A percentile compares a stretch with the other conserved stretches of the same genome.
Conservation (phyloP, 37 sponge, comb jelly and placozoan genomes). For the Petrosia ficiformis region DNA sequence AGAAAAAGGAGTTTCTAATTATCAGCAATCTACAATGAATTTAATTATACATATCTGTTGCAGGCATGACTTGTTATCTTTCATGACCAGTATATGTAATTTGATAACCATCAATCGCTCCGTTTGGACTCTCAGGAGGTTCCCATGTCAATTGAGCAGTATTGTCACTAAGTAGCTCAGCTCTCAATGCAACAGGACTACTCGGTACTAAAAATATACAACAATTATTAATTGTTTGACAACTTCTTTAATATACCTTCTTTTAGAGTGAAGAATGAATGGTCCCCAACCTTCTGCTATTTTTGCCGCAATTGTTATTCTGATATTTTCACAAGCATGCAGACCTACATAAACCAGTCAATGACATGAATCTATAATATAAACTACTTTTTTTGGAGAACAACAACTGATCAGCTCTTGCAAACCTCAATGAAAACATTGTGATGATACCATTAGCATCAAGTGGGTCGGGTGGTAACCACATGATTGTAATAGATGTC, state of each 20-base stretch:
- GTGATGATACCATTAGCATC: constrained; percentile 17
- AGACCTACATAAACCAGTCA: neutral
- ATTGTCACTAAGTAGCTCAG: neutral
- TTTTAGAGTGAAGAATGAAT: neutral
- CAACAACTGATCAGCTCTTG: neutral
- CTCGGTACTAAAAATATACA: neutral
- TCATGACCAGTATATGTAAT: constrained; percentile 31
- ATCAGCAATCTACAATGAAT: neutral
- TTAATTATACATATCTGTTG: neutral
- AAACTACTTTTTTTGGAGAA: neutral
- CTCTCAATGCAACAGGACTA: neutral
- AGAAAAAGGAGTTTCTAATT: neutral
- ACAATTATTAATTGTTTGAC: neutral
- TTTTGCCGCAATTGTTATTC: neutral
- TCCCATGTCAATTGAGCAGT: constrained; percentile 5
- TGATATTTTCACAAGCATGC: neutral
- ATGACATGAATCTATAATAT: neutral
- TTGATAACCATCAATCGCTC: constrained; percentile 18
- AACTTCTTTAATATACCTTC: neutral
- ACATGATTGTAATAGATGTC: constrained; percentile 4
- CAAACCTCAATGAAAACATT: neutral
- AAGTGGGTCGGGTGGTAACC: constrained; percentile 22
- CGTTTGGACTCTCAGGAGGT: constrained; percentile 17
- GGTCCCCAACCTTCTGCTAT: constrained; percentile 9
- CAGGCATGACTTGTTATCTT: neutral